Base-by-base conservation (phyloP, 2,797 vertebrate genomes). In the Vireo griseus region DNA sequence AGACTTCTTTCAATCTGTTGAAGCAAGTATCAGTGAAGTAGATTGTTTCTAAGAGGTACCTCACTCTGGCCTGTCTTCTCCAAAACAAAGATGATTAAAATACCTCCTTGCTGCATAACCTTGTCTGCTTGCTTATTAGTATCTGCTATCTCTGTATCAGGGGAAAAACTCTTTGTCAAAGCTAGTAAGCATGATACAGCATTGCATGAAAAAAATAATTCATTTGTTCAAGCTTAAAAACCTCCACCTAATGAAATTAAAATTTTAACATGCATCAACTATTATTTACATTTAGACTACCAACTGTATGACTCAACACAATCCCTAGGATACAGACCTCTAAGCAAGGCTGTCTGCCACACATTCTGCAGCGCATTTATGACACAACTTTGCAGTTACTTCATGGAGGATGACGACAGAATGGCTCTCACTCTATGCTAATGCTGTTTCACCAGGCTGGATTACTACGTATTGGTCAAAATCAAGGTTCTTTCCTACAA, bases 81-180 rank as follows among this genome's bases (percentile, higher is more conserved):
- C 48, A 75, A 90, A 86, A 75, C 40, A 62, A 77, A 74, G 54
- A 90, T 48, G 15, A 92, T 88, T 91, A 69, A 93, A 96, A 72
- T 78, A 88, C 24, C 58, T 44, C 42, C 40, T 33, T 81, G 44
- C 62, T 91, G 72, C 73, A 72, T 80, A 93, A 92, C 66, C 65
- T 61, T 75, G 22, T 80, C 68, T 92, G 66, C 62, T 88, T 85
- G 74, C 57, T 91, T 83, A 45, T 77, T 82, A 71, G 59, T 69
- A 84, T 66, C 63, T 65, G 77, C 75, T 69, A 29, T 50, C 44
- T 66, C 59, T 77, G n/a, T 57, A 35, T 39, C 1, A 0, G 28
- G 58, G 26, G 24, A 17, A 33, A 54, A 52, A 40, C 24, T 40
- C 48, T 42, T 54, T 84, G 59, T 86, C 80, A 91, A 89, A 92